Conservation (phyloP, 2,888 invertebrate genomes). For the Pollenia griseotomentosa region DNA sequence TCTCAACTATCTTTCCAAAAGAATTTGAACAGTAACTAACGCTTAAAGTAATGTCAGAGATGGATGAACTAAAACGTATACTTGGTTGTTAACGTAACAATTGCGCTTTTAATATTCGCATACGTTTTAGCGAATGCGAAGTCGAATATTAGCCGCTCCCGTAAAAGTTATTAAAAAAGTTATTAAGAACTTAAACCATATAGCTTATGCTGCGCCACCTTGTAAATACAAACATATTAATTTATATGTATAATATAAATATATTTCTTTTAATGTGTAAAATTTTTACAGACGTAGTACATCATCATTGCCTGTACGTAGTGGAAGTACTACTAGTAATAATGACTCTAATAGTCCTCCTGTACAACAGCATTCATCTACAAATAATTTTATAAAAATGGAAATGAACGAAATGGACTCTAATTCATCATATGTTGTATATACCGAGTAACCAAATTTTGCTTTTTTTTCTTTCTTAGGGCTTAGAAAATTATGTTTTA, state of each 20-base stretch:
- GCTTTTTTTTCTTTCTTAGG: neutral
- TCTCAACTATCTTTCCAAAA: too few species aligned
- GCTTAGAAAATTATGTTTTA: neutral
- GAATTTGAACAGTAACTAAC: too few species aligned
- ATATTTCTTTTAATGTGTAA: slow-evolving; percentile 1
- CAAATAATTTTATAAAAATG: slow-evolving; percentile 89
- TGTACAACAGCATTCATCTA: slow-evolving; percentile 85
- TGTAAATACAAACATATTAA: neutral
- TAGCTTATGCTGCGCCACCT: too few species aligned
- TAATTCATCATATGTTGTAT: slow-evolving; percentile 93
- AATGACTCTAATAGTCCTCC: slow-evolving; percentile 82
- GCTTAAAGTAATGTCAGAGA: too few species aligned
- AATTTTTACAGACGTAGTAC: slow-evolving; percentile 67
- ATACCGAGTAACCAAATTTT: slow-evolving; percentile 87
- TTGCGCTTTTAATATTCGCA: too few species aligned
- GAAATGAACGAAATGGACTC: slow-evolving; percentile 90
- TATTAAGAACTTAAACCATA: too few species aligned
- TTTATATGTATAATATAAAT: neutral
- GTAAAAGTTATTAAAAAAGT: too few species aligned
- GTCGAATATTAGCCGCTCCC: too few species aligned
- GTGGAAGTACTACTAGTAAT: slow-evolving; percentile 78
- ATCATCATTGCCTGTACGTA: slow-evolving; percentile 45
- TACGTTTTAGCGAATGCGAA: too few species aligned
- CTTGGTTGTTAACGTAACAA: too few species aligned
- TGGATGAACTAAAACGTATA: too few species aligned